These are phyloP conservation scores for Spisula solida DNA, from an alignment of 2,888 invertebrate genomes.

Conservation along the genomic window DNA sequence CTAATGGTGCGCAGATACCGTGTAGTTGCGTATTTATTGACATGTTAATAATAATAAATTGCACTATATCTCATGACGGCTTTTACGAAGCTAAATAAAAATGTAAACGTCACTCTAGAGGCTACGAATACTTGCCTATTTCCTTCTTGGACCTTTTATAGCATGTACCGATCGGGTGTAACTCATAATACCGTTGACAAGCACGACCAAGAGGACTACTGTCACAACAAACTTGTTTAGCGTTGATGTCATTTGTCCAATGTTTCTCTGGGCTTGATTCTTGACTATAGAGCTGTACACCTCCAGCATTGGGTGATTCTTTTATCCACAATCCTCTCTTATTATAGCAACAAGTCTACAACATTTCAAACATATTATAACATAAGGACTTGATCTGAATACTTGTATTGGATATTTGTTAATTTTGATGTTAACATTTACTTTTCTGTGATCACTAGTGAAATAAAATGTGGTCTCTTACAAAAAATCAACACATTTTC, in stretches of 20 bases:
- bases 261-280: not conserved
- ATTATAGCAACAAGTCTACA: conserved; percentile 42
- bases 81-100: too few species aligned
- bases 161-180: conserved; percentile 39
- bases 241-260: conserved; percentile 8
- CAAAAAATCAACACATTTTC: too few species aligned
- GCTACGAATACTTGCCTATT: not conserved
- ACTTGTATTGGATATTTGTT: too few species aligned
- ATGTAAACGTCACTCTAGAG: not conserved
- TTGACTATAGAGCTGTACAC: conserved; percentile 4
- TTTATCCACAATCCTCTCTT: not conserved
- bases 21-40: too few species aligned
- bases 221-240: conserved; percentile 27
- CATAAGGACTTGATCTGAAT: not conserved
- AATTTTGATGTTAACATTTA: too few species aligned
- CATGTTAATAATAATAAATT: too few species aligned
- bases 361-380: not conserved
- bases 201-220: not conserved
- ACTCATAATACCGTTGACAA: conserved; percentile 20
- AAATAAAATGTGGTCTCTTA: too few species aligned
- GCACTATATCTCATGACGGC: too few species aligned
- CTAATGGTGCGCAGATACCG: too few species aligned
- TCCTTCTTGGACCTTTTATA: not conserved
- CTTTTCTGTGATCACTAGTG: too few species aligned
- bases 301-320: conserved; percentile 18